These are phyloP conservation scores for Ctenicera cuprea DNA, from an alignment of 2,888 invertebrate species.

Conservation along the genomic window DNA sequence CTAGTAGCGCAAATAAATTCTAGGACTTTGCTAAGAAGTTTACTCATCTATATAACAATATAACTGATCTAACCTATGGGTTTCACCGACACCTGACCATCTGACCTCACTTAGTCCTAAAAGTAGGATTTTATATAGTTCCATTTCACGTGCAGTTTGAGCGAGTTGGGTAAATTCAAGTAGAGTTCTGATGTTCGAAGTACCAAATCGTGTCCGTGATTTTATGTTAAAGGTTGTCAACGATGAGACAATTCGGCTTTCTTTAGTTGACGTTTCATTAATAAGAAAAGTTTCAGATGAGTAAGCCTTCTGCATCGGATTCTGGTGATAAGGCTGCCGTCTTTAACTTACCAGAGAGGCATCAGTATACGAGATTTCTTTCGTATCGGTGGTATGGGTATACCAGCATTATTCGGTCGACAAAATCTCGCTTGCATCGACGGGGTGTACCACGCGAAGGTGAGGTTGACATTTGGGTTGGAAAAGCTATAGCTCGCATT, in stretches of 20 bases:
- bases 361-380: too few relatives aligned
- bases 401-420: too few relatives aligned
- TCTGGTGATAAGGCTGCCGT: constrained; percentile 3
- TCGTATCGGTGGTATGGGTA: too few relatives aligned
- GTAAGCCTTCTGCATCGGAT: not conserved
- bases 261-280: not conserved
- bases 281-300: not conserved
- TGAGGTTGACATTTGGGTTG: too few relatives aligned
- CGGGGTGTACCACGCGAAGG: too few relatives aligned
- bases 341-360: not conserved
- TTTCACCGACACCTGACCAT: constrained; percentile 16
- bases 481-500: too few relatives aligned
- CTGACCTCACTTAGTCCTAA: constrained; percentile 11
- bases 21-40: too few relatives aligned
- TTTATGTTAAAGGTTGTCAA: constrained; percentile 10
- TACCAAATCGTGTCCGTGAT: constrained; percentile 16
- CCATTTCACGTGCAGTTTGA: not conserved
- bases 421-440: too few relatives aligned
- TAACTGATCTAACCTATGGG: too few relatives aligned
- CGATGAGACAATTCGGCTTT: constrained; percentile 10
- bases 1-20: too few relatives aligned
- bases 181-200: constrained; percentile 7
- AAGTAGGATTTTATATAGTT: constrained; percentile 1
- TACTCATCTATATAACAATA: too few relatives aligned
- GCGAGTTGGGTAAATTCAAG: constrained; percentile 4